phyloP scores from a whole-genome alignment of 2,797 vertebrate species.

The Zenarchopterus dispar region DNA sequence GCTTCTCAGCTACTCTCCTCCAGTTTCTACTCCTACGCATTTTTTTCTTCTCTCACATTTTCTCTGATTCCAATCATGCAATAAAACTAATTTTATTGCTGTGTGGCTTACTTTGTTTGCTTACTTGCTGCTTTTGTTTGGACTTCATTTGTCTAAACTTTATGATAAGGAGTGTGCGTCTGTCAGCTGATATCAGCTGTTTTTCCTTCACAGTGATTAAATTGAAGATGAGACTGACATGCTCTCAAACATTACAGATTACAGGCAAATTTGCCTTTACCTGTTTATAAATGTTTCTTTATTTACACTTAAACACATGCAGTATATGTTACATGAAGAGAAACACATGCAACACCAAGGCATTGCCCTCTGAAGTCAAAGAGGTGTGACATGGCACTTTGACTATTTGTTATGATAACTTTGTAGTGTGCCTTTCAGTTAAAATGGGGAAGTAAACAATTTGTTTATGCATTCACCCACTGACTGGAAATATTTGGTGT shows the following conservation, averaged over 20 bases:
- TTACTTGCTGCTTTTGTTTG: neutral
- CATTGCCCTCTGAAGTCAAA: constrained; percentile 41
- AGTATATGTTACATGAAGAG: constrained; percentile 3
- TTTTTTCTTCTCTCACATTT: constrained; percentile 5
- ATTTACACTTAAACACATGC: constrained; percentile 4
- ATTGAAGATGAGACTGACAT: neutral
- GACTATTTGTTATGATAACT: constrained; percentile 12
- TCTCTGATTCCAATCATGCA: constrained; percentile 29
- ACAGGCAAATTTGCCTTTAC: no score
- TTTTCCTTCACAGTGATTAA: no score
- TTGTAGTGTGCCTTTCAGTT: constrained; percentile 38
- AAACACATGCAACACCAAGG: constrained; percentile 4
- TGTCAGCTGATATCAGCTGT: constrained; percentile 41
- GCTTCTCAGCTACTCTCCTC: constrained; percentile 8
- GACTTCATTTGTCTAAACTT: constrained; percentile 36
- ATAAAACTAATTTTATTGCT: constrained; percentile 39
- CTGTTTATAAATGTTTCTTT: neutral
- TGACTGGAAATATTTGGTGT: constrained; percentile 36
- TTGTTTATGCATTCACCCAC: constrained; percentile 32
- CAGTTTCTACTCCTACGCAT: constrained; percentile 12
- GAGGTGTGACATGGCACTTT: constrained; percentile 25
- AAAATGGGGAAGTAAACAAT: constrained; percentile 58
- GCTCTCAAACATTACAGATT: no score
- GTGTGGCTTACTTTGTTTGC: constrained; percentile 21
- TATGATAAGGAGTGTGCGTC: constrained; percentile 48